Conservation (phyloP, 2,797 vertebrate genomes). For the Acestrorhynchus altus region DNA sequence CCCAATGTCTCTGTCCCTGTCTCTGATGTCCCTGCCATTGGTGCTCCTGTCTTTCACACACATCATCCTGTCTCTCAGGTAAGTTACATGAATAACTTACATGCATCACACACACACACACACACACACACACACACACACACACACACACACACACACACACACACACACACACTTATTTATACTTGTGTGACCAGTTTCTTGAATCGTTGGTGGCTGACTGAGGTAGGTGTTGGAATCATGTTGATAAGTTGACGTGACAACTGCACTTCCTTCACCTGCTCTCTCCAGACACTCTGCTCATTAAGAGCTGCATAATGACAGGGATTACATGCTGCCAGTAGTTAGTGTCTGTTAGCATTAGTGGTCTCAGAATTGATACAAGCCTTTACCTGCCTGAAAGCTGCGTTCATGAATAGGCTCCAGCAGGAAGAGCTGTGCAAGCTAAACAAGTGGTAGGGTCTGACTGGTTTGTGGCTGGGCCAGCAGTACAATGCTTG, state of each 20-base stretch:
- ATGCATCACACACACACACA: not conserved
- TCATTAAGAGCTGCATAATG: slow-evolving; percentile 22
- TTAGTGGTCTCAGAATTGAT: slow-evolving; percentile 3
- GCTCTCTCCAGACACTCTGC: not conserved
- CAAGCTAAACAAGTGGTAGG: not conserved
- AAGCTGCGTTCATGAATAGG: slow-evolving; percentile 11
- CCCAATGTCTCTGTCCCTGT: not conserved
- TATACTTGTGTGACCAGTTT: not conserved
- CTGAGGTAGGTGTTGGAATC: not conserved
- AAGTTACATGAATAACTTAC: not conserved
- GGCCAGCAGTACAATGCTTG: not conserved
- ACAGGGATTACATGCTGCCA: slow-evolving; percentile 22
- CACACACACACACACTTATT: too few species aligned
- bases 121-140: too few species aligned
- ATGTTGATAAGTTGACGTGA: not conserved
- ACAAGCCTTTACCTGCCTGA: slow-evolving; percentile 16
- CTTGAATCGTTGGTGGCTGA: not conserved
- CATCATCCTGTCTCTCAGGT: slow-evolving; percentile 15
- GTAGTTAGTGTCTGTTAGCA: slow-evolving; percentile 24
- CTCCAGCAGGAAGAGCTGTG: slow-evolving; percentile 2
- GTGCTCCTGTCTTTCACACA: not conserved
- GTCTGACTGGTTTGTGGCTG: slow-evolving; percentile 33
- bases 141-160: not conserved
- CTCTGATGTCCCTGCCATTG: not conserved
- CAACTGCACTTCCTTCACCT: slow-evolving; percentile 2